Evolutionary conservation across 1,140 invertebrate genomes (phyloP), one percentile per base, ranked within the genome.

Genomic region (Portunus trituberculatus): DNA sequence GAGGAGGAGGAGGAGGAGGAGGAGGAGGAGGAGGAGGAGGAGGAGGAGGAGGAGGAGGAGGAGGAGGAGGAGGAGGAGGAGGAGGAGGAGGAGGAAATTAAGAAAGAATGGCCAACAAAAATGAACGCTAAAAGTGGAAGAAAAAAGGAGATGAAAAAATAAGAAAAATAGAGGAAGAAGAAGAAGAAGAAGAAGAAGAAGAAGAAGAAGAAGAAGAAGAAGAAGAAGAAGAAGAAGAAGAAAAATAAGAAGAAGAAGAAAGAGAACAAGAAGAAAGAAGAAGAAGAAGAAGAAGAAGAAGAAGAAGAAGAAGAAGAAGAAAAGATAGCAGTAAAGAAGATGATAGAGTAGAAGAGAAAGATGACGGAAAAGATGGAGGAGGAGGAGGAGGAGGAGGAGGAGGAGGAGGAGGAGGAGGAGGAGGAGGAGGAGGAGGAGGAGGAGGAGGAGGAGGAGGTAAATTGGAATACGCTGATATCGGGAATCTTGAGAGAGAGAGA

Each of bases 381-480:
- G n/a, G 12, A n/a, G 20, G 20, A 76, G 25, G 20, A 76, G 67
- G 20, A 76, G n/a, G 20, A 76, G 67, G 20, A 76, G 67, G 20
- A 76, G 67, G 20, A 76, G 67, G 67, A 76, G n/a, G 67, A 76
- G 67, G 67, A 76, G 67, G n/a, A 76, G 67, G 67, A 76, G n/a
- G 67, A 76, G 67, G 67, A 76, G n/a, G 67, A 76, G 67, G 67
- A 76, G 67, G 67, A 76, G 67, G 67, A 76, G 67, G 67, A 76
- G 67, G 67, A 76, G 67, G 67, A 76, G 67, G 67, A 76, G 67
- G 67, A 76, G 67, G 67, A 76, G 67, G 25, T n/a, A 76, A 76
- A 76, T 76, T 76, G 67, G 67, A 76, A 76, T 25, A 76, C 67
- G 67, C 67, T 76, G 67, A 76, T 76, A 76, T 25, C 20, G n/a